Evolutionary conservation across 2,113 vertebrate species (phyloP), one percentile per base, ranked within the genome.

Genomic region (Phalacrocorax brasilianus): DNA sequence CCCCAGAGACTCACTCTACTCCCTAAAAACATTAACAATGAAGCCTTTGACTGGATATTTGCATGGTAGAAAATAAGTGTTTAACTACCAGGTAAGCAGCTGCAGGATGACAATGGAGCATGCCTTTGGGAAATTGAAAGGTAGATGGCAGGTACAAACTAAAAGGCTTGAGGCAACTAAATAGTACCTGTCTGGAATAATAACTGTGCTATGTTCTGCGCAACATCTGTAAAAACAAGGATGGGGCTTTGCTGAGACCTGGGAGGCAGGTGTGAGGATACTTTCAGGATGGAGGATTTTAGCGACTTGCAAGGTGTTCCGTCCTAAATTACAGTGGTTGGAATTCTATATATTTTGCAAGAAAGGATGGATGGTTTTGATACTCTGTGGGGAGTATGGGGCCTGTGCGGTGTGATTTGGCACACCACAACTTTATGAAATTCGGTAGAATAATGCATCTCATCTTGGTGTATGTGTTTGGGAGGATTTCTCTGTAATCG

Each of bases 71-170:
- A 89, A 89, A 45, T 28, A 73, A 66, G 12, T 42, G 9, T 91
- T 91, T 88, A 80, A 82, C 67, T 66, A 35, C 55, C 50, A 42
- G 3, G 3, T 61, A 62, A 91, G 91, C 65, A 92, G 72, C 72
- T 87, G 76, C 68, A 81, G 91, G 61, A 67, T 74, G 86, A 81
- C 58, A 81, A 47, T 24, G 76, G 72, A 79, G 17, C 0, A 0
- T 92, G 61, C 89, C 72, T 71, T 84, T 74, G 86, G 73, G 93
- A 93, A 81, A 94, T 8, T 26, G 91, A 32, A 84, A 75, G 61
- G 89, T 92, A 59, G 67, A 47, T 73, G 79, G 53, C 78, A 90
- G 82, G 78, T 73, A 90, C 66, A 85, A 88, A 70, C 83, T 27
- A 49, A 71, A 92, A 72, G 47, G 81, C 77, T 96, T 1, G 12